Evolutionary conservation across 2,113 vertebrate genomes (phyloP).

Genomic region (Cromileptes altivelis): DNA sequence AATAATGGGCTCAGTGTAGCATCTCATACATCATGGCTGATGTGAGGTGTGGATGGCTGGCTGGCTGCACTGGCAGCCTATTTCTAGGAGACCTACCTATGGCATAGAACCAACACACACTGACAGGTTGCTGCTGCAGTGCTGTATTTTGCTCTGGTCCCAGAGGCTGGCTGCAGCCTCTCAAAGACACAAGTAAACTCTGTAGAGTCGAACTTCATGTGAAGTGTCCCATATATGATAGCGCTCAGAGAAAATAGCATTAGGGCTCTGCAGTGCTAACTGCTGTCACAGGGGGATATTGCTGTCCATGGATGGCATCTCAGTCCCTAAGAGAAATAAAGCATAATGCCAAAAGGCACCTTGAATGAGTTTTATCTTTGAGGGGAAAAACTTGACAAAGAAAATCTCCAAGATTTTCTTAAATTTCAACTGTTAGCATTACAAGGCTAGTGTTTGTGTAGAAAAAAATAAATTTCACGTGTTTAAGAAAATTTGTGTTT

Average conservation of each 20-base stretch:
- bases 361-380: background rate
- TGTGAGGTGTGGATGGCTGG: slow-evolving; percentile 29
- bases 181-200: slow-evolving; percentile 58
- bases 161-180: slow-evolving; percentile 36
- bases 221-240: slow-evolving; percentile 55
- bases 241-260: background rate
- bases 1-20: slow-evolving; percentile 40
- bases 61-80: slow-evolving; percentile 39
- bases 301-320: background rate
- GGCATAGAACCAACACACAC: slow-evolving; percentile 45
- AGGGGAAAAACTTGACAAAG: background rate
- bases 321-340: background rate
- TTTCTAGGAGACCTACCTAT: slow-evolving; percentile 67
- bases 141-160: slow-evolving; percentile 45
- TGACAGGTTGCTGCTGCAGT: slow-evolving; percentile 57
- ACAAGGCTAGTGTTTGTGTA: no score
- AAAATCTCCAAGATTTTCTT: background rate
- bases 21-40: slow-evolving; percentile 61
- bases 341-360: background rate
- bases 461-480: no score
- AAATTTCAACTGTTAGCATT: background rate
- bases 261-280: slow-evolving; percentile 8
- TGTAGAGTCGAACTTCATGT: slow-evolving; percentile 50
- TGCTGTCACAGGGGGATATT: background rate
- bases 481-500: no score